Percentiles rank a stretch among this genome's conserved stretches.
Conservation (phyloP, 1,140 invertebrate genomes). For the Macrocentrus cingulum region DNA sequence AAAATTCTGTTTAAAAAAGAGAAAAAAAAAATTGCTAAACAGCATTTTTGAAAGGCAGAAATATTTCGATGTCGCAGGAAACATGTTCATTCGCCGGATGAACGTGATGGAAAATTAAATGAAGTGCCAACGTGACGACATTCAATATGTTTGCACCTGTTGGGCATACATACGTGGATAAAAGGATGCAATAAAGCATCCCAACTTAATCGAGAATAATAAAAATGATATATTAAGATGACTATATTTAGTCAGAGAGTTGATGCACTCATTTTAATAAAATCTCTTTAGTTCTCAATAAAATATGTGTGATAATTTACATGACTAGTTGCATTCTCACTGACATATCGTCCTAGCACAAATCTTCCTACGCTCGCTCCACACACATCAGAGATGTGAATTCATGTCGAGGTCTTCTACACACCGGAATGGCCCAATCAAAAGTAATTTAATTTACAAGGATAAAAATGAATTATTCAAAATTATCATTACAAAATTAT, state of each 20-base stretch:
- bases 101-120: slow-evolving; percentile 21
- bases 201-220: neutral
- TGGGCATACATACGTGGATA: no score
- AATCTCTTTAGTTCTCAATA: neutral
- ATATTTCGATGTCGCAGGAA: slow-evolving; percentile 1
- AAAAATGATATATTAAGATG: neutral
- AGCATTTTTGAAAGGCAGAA: neutral
- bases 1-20: no score
- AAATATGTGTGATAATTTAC: slow-evolving; percentile 4
- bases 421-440: no score
- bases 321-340: slow-evolving; percentile 9
- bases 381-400: neutral
- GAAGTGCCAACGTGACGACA: neutral
- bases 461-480: no score
- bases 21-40: neutral
- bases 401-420: slow-evolving; percentile 1
- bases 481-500: no score
- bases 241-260: slow-evolving; percentile 3
- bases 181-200: neutral
- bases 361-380: slow-evolving; percentile 13
- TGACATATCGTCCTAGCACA: slow-evolving; percentile 1
- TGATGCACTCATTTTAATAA: slow-evolving; percentile 4
- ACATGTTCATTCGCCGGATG: slow-evolving; percentile 9
- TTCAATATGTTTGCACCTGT: neutral
- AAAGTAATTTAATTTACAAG: no score